Percentiles rank a stretch among this genome's conserved stretches.
Evolutionary conservation across 2,888 invertebrate species (phyloP).

Genomic region (Luperina testacea): DNA sequence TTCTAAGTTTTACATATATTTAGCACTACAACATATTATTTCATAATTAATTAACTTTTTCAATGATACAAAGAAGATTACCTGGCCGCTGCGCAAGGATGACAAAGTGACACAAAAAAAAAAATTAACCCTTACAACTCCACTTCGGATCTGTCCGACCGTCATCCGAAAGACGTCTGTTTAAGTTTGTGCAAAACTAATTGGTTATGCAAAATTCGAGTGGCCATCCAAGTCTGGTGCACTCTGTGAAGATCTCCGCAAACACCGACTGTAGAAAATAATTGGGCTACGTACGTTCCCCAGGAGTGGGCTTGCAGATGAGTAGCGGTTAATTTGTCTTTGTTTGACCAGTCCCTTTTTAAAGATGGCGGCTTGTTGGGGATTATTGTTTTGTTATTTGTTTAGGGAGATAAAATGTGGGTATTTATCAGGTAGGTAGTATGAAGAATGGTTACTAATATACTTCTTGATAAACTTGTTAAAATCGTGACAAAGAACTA

Average conservation of each 20-base stretch:
- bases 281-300: conserved; percentile 75
- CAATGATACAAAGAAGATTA: no score
- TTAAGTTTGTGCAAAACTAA: conserved; percentile 86
- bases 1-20: no score
- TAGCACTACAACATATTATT: no score
- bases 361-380: conserved; percentile 19
- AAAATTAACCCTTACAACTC: conserved; percentile 41
- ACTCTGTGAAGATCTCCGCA: conserved; percentile 82
- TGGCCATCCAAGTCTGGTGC: conserved; percentile 85
- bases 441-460: not conserved
- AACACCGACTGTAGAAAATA: conserved; percentile 80
- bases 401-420: conserved; percentile 12
- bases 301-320: conserved; percentile 69
- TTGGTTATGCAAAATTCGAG: conserved; percentile 89
- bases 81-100: no score
- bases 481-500: not conserved
- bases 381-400: conserved; percentile 37
- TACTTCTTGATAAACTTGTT: not conserved
- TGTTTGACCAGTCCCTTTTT: conserved; percentile 61
- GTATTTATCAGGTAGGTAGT: conserved; percentile 1
- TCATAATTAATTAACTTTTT: no score
- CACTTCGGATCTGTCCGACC: conserved; percentile 52
- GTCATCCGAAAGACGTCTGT: conserved; percentile 74
- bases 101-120: not conserved
- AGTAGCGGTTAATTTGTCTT: conserved; percentile 64